These are phyloP conservation scores for Lasioglossum albipes DNA, from an alignment of 1,140 invertebrate genomes.

Conservation along the genomic window DNA sequence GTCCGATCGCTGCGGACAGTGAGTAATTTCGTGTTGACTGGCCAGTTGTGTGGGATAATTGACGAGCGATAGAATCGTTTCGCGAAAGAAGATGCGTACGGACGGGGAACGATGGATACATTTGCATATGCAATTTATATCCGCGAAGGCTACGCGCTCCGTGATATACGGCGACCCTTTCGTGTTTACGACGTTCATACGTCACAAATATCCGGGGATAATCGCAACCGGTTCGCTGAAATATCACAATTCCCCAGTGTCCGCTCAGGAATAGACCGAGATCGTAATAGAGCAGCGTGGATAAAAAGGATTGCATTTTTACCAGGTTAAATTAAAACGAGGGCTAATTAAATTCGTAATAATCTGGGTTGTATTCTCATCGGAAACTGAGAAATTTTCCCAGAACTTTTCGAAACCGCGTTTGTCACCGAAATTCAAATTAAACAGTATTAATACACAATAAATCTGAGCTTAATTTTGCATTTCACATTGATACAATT, in stretches of 20 bases:
- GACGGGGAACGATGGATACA: slow-evolving; percentile 2
- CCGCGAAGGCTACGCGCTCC: background rate
- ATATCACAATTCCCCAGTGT: background rate
- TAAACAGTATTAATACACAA: too few species aligned
- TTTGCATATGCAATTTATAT: slow-evolving; percentile 11
- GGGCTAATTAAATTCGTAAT: too few species aligned
- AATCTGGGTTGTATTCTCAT: too few species aligned
- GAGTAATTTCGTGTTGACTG: background rate
- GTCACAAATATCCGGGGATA: slow-evolving; percentile 3
- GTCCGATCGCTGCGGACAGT: background rate
- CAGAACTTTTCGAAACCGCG: too few species aligned
- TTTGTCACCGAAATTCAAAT: too few species aligned
- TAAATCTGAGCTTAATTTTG: too few species aligned
- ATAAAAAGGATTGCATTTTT: background rate
- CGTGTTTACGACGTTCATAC: slow-evolving; percentile 8
- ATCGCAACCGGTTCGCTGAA: background rate
- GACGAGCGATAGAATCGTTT: background rate
- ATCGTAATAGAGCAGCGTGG: background rate
- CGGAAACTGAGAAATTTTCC: too few species aligned
- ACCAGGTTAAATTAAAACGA: too few species aligned
- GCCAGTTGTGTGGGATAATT: background rate
- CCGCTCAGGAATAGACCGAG: background rate
- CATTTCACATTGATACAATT: too few species aligned
- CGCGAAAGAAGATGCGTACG: background rate
- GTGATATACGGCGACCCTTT: background rate